phyloP scores from a whole-genome alignment of 2,113 vertebrate species.

The Circaetus cinerascens region DNA sequence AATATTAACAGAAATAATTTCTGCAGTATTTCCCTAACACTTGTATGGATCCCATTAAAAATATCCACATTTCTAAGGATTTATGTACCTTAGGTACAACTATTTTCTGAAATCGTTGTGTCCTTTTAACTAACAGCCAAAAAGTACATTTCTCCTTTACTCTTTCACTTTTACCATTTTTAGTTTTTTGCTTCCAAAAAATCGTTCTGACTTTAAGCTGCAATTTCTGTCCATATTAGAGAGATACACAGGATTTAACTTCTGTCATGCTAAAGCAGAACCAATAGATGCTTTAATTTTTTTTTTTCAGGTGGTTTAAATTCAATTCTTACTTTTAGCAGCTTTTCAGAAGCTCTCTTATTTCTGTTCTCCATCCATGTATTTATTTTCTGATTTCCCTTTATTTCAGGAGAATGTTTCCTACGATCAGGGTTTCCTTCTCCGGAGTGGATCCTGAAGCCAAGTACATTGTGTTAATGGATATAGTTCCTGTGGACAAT shows the following conservation, averaged over 20 bases:
- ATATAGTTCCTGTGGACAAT: slow-evolving; percentile 98
- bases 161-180: not conserved
- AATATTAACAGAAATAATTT: not conserved
- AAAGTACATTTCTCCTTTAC: not conserved
- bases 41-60: accelerated
- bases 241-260: not conserved
- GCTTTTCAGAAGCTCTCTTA: not conserved
- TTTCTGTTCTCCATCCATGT: not conserved
- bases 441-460: slow-evolving; percentile 95
- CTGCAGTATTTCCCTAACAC: not conserved
- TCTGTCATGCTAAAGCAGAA: not conserved
- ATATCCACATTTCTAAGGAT: not conserved
- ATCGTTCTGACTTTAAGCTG: not conserved
- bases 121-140: not conserved
- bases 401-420: slow-evolving; percentile 93
- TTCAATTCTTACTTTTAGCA: not conserved
- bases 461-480: slow-evolving; percentile 98
- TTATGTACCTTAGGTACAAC: not conserved
- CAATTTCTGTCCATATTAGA: not conserved
- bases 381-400: slow-evolving; percentile 22
- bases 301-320: not conserved
- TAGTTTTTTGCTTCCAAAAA: not conserved
- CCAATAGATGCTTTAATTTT: not conserved
- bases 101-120: not conserved
- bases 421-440: slow-evolving; percentile 97